Percentiles rank a stretch among this genome's conserved stretches.
Evolutionary conservation across 2,113 vertebrate species (phyloP).

Genomic region (Aviceda subcristata): DNA sequence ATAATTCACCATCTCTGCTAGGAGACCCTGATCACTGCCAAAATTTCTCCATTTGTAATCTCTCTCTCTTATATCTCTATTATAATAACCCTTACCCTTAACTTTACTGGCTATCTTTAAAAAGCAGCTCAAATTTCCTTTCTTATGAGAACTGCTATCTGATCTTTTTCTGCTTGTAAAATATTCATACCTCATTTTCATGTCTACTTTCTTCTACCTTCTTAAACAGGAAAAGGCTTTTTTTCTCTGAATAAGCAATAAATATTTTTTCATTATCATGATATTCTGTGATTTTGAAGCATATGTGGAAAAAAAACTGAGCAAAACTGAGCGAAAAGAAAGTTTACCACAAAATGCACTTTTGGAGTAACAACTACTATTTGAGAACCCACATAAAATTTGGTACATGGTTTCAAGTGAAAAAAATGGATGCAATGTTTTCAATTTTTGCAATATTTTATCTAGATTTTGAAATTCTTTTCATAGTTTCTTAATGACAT

Average conservation of each 20-base stretch:
- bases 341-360: background rate
- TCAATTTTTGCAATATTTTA: background rate
- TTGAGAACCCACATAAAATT: background rate
- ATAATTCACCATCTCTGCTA: background rate
- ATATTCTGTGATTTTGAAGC: background rate
- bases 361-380: background rate
- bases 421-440: background rate
- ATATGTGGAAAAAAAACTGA: background rate
- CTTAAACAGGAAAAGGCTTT: background rate
- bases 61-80: background rate
- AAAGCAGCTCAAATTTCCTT: constrained; percentile 30
- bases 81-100: constrained; percentile 5
- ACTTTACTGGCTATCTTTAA: constrained; percentile 26
- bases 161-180: constrained; percentile 25
- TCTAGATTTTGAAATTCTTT: background rate
- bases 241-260: background rate
- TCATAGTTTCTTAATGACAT: background rate
- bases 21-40: background rate
- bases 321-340: background rate
- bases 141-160: constrained; percentile 17
- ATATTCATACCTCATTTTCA: background rate
- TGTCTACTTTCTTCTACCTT: background rate
- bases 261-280: background rate
- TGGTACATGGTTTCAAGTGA: background rate
- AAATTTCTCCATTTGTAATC: background rate